Conservation (phyloP, 2,797 vertebrate genomes). For the Hydrocynus forskahlii region DNA sequence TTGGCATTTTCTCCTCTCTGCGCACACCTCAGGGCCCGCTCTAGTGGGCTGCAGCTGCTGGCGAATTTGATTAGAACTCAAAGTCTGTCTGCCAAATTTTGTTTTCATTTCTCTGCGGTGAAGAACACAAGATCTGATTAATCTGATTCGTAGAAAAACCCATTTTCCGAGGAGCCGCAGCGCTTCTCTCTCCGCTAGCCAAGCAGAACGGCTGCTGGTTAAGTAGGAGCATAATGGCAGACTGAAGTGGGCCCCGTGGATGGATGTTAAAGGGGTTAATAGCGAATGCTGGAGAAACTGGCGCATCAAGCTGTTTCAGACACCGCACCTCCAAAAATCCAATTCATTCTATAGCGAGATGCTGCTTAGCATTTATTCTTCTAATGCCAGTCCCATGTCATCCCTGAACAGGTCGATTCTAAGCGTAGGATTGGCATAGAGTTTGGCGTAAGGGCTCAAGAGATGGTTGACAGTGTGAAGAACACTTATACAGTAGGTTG, state of each 20-base stretch:
- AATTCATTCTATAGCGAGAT: constrained; percentile 64
- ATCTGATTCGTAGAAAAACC: constrained; percentile 71
- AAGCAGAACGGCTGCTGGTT: constrained; percentile 75
- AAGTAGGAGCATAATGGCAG: constrained; percentile 71
- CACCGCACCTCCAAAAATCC: constrained; percentile 64
- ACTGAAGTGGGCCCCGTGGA: constrained; percentile 55
- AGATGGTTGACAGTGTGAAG: constrained; percentile 65
- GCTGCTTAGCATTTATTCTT: constrained; percentile 60
- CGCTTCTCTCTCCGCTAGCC: constrained; percentile 65
- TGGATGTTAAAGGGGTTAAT: constrained; percentile 69
- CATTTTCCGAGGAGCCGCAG: constrained; percentile 66
- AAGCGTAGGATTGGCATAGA: constrained; percentile 72
- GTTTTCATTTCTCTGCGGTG: constrained; percentile 62
- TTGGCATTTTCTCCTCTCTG: constrained; percentile 1
- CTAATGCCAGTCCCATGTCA: constrained; percentile 60
- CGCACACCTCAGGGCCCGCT: not conserved
- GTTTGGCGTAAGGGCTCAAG: constrained; percentile 63
- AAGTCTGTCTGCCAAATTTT: constrained; percentile 41
- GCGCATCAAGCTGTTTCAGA: constrained; percentile 62
- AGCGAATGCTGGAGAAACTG: constrained; percentile 52
- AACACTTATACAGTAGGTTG: constrained; percentile 46
- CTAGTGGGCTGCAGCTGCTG: constrained; percentile 30
- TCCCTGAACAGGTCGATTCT: constrained; percentile 66
- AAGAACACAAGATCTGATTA: constrained; percentile 71
- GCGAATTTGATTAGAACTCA: constrained; percentile 46